These are phyloP conservation scores for Oryzias curvinotus DNA, from an alignment of 2,113 vertebrate species.

Conservation along the genomic window DNA sequence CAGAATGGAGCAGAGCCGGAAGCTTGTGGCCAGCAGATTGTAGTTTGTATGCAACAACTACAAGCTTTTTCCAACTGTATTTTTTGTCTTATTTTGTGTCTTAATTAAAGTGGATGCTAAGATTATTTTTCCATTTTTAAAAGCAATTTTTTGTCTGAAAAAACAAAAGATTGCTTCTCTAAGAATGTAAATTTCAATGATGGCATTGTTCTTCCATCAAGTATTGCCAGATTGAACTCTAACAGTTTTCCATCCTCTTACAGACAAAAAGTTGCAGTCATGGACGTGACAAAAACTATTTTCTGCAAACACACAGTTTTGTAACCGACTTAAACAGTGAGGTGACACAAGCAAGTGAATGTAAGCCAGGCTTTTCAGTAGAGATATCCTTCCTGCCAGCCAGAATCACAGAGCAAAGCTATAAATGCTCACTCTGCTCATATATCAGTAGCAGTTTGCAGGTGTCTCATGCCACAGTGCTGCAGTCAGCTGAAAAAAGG, in stretches of 20 bases:
- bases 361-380: conserved; percentile 4
- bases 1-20: too few relatives aligned
- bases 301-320: background rate
- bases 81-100: too few relatives aligned
- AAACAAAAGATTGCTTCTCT: too few relatives aligned
- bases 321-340: background rate
- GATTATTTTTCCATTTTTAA: background rate
- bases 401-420: conserved; percentile 11
- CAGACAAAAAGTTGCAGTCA: too few relatives aligned
- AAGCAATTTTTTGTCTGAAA: background rate
- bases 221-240: too few relatives aligned
- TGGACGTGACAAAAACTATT: background rate
- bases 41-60: too few relatives aligned
- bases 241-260: too few relatives aligned
- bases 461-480: conserved; percentile 8
- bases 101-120: too few relatives aligned
- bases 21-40: too few relatives aligned
- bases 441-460: conserved; percentile 9
- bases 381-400: conserved; percentile 13
- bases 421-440: conserved; percentile 3
- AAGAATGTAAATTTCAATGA: background rate
- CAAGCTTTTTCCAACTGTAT: too few relatives aligned
- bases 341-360: conserved; percentile 8
- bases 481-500: conserved; percentile 16
- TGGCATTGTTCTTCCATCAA: too few relatives aligned